Percentiles rank a stretch among this genome's conserved stretches.
Evolutionary conservation across 30 jellyfish, hydroid and myxozoan species (phyloP).

Genomic region (Chrysaora quinquecirrha): DNA sequence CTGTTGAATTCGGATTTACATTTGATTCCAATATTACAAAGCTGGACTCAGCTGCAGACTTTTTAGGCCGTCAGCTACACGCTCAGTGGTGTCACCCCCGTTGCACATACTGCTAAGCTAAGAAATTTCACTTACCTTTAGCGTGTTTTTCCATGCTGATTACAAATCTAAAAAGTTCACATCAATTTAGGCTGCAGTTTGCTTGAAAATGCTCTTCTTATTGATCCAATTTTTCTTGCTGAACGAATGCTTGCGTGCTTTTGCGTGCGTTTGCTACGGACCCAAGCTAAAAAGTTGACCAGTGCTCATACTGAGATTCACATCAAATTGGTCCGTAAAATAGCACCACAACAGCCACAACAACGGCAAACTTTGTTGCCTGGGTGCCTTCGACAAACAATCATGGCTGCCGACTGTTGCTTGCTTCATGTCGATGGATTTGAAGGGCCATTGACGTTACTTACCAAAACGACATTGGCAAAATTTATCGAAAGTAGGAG

Average conservation of each 20-base stretch:
- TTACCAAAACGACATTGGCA: conserved; percentile 22
- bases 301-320: not conserved
- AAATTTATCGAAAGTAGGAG: conserved; percentile 29
- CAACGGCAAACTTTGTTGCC: not conserved
- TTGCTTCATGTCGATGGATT: conserved; percentile 34
- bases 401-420: conserved; percentile 37
- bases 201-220: conserved; percentile 1
- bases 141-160: conserved; percentile 26
- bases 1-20: no score
- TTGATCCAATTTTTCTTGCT: conserved; percentile 17
- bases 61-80: conserved; percentile 46
- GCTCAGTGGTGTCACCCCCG: conserved; percentile 36
- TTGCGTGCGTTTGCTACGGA: conserved; percentile 25
- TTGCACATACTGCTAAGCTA: conserved; percentile 36
- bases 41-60: no score
- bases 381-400: not conserved
- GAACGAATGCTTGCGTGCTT: conserved; percentile 24
- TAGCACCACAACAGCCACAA: conserved; percentile 4
- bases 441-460: conserved; percentile 16
- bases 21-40: no score
- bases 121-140: not conserved
- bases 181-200: conserved; percentile 21
- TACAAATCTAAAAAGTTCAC: conserved; percentile 28
- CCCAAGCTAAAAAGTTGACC: conserved; percentile 27
- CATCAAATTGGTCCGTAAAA: conserved; percentile 24